Evolutionary conservation across 2,113 vertebrate species (phyloP).

Genomic region (Sander vitreus): DNA sequence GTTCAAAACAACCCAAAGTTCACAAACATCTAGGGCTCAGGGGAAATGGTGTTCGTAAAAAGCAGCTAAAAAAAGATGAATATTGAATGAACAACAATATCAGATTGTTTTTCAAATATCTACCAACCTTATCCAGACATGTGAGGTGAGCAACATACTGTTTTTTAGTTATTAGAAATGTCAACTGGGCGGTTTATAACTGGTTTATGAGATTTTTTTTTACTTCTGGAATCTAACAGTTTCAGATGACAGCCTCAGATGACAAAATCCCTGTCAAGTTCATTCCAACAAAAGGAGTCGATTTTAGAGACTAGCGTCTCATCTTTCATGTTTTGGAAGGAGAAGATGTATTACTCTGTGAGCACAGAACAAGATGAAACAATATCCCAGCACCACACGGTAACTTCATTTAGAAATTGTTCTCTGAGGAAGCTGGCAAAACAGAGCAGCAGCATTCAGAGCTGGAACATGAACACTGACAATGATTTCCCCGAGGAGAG

Average conservation of each 20-base stretch:
- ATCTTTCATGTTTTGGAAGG: slow-evolving; percentile 12
- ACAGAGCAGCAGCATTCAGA: slow-evolving; percentile 42
- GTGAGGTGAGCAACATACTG: not conserved
- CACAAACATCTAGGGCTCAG: not conserved
- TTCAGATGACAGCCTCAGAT: not conserved
- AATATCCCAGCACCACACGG: slow-evolving; percentile 25
- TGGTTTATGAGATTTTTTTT: not conserved
- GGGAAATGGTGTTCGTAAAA: not conserved
- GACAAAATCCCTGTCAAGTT: not conserved
- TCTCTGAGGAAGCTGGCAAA: slow-evolving; percentile 24
- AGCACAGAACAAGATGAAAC: slow-evolving; percentile 51
- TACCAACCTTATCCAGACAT: not conserved
- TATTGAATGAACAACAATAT: not conserved
- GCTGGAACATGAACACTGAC: slow-evolving; percentile 38
- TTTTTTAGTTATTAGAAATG: not conserved
- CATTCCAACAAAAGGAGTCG: slow-evolving; percentile 4
- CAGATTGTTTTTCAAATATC: not conserved
- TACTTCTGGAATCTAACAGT: not conserved
- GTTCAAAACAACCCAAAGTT: too few relatives aligned
- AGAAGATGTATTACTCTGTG: slow-evolving; percentile 25
- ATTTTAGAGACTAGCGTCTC: not conserved
- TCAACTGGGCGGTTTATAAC: not conserved
- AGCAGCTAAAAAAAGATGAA: not conserved
- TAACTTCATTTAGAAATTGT: slow-evolving; percentile 49
- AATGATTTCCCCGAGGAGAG: slow-evolving; percentile 61